Evolutionary conservation across 2,113 vertebrate genomes (phyloP).

Genomic region (Serilophus lunatus): DNA sequence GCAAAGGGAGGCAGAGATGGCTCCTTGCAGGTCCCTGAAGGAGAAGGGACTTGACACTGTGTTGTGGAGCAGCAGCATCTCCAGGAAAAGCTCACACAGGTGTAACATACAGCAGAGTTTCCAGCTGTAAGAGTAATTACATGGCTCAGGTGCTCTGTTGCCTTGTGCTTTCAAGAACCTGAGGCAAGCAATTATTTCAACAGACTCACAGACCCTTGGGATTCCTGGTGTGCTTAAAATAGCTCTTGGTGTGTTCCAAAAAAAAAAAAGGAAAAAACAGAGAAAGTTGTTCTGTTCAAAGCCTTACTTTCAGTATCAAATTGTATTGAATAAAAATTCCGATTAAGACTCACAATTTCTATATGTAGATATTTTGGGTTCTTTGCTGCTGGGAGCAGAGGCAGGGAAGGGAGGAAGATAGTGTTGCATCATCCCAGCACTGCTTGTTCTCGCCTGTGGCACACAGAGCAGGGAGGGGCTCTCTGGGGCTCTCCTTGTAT

Average conservation of each 20-base stretch:
- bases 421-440: neutral
- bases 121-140: slow-evolving; percentile 40
- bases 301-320: neutral
- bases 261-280: neutral
- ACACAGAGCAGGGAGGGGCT: neutral
- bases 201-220: slow-evolving; percentile 10
- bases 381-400: neutral
- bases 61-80: neutral
- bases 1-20: neutral
- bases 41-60: neutral
- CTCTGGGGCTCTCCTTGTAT: neutral
- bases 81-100: neutral
- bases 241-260: neutral
- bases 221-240: neutral
- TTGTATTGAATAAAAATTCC: neutral
- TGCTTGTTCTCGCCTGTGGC: neutral
- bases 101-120: neutral
- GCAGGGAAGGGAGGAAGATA: neutral
- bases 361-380: neutral
- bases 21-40: rapidly evolving
- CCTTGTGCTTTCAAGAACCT: slow-evolving; percentile 20
- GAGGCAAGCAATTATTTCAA: slow-evolving; percentile 57
- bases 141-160: slow-evolving; percentile 57
- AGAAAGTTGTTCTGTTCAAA: neutral
- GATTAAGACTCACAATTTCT: neutral